Base-by-base conservation (phyloP, 1,140 invertebrate species). In the Meloidogyne hapla region DNA sequence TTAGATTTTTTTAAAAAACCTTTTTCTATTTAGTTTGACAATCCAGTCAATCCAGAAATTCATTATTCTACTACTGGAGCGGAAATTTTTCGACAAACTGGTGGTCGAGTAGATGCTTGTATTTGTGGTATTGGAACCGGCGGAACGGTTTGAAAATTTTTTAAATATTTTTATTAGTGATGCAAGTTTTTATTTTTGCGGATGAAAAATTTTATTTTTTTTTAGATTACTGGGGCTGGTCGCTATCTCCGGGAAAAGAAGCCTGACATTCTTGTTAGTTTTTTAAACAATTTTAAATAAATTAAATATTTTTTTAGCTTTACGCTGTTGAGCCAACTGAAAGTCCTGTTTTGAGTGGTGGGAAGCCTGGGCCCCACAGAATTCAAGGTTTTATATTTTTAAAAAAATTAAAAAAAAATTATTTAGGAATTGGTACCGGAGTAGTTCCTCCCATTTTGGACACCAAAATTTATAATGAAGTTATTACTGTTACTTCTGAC, bases 101-200 rank as follows among this genome's bases (percentile, higher is more conserved):
- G 77, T n/a, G 84, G 85, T 33, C 77, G 84, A 65, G 84, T 86
- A 12, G 85, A 85, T 62, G 80, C 74, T 23, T 79, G 79, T 61
- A 85, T 86, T 13, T 86, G 87, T 77, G 84, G 84, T 25, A 74
- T 86, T 28, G 84, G 84, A 61, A 85, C 84, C 8, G 84, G 84
- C 33, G 84, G 84, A 73, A 84, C 83, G 5, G 45, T 42, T 74
- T 21, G 12, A 56, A 69, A 15, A 21, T n/a, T 66, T n/a, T n/a
- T n/a, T n/a, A n/a, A n/a, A n/a, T n/a, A n/a, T n/a, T n/a, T n/a
- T n/a, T n/a, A n/a, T n/a, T n/a, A n/a, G n/a, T n/a, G n/a, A n/a
- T n/a, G n/a, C n/a, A n/a, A n/a, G n/a, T n/a, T n/a, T n/a, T n/a
- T n/a, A n/a, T n/a, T n/a, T n/a, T n/a, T n/a, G n/a, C n/a, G n/a